These are phyloP conservation scores for Apus apus DNA, from an alignment of 2,113 vertebrate species.

Conservation along the genomic window DNA sequence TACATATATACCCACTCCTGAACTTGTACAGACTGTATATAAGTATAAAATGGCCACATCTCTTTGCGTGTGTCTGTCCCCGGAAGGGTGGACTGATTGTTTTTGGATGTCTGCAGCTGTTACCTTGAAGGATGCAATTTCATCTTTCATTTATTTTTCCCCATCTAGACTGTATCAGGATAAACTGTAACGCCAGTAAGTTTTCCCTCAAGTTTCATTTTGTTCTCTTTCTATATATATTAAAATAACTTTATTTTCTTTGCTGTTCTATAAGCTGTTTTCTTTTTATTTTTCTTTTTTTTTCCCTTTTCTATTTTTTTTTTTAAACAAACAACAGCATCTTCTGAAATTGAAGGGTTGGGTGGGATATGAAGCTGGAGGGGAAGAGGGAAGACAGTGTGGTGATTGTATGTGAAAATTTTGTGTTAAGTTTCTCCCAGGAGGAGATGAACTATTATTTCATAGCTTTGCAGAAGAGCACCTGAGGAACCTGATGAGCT, in stretches of 20 bases:
- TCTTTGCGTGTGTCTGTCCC: slow-evolving; percentile 97
- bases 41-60: slow-evolving; percentile 88
- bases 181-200: slow-evolving; percentile 99
- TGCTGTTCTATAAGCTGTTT: slow-evolving; percentile 78
- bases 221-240: slow-evolving; percentile 81
- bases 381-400: background rate
- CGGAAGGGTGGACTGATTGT: slow-evolving; percentile 98
- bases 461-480: slow-evolving; percentile 67
- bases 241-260: slow-evolving; percentile 80
- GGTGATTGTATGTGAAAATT: slow-evolving; percentile 2
- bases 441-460: slow-evolving; percentile 62
- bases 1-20: slow-evolving; percentile 78
- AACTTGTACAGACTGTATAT: slow-evolving; percentile 69
- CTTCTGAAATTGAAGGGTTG: slow-evolving; percentile 22
- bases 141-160: slow-evolving; percentile 99
- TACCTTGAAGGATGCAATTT: slow-evolving; percentile 99
- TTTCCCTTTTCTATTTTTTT: background rate
- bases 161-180: slow-evolving; percentile 99
- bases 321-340: background rate
- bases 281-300: slow-evolving; percentile 47
- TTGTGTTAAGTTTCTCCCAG: slow-evolving; percentile 16
- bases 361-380: slow-evolving; percentile 10
- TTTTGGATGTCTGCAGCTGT: slow-evolving; percentile 99
- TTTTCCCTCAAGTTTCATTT: slow-evolving; percentile 99
- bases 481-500: slow-evolving; percentile 49